Evolutionary conservation across 35 echinoderm and acorn worm species (phyloP), one percentile per base, ranked within the genome.

Genomic region (Hemicentrotus pulcherrimus): DNA sequence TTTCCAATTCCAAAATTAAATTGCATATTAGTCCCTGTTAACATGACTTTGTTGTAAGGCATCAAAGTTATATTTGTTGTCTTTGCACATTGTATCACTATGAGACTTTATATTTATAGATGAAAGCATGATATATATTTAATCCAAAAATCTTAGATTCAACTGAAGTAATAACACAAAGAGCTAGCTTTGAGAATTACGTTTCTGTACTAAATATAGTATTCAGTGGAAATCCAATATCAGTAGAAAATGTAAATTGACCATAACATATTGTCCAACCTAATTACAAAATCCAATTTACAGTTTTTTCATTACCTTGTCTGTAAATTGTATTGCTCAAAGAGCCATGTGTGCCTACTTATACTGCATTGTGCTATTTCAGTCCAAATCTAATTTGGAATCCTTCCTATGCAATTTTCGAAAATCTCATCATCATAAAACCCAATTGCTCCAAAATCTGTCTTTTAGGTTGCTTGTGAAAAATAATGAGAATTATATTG

Each of bases 271-370:
- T 55, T 55, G 5, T 24, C 28, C 28, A n/a, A 28, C 22, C n/a
- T 78, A n/a, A 78, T 78, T 22, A 78, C 65, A 78, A 78, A 78
- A 78, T 78, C 65, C 65, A 78, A 78, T 78, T 55, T 55, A 55
- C 50, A 12, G 35, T 41, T 41, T 41, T 13, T 55, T 55, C 50
- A 28, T 78, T 78, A 78, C 28, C n/a, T 4, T n/a, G 65, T 78
- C 18, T 78, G 28, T 7, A 0, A 78, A 6, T 30, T 22, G 1
- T 78, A 78, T 5, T n/a, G 4, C 28, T 28, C 19, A 28, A 78
- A 78, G 65, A 78, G 19, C 16, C 22, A 28, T 70, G 61, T 6
- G 22, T 18, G 61, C 61, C 16, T 70, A 6, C 22, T 70, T 50
- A n/a, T 18, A 22, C 48, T 50, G 15, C 61, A 22, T 70, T 28